Evolutionary conservation across 2,888 invertebrate species (phyloP).

Genomic region (Pseudanteris insignis): DNA sequence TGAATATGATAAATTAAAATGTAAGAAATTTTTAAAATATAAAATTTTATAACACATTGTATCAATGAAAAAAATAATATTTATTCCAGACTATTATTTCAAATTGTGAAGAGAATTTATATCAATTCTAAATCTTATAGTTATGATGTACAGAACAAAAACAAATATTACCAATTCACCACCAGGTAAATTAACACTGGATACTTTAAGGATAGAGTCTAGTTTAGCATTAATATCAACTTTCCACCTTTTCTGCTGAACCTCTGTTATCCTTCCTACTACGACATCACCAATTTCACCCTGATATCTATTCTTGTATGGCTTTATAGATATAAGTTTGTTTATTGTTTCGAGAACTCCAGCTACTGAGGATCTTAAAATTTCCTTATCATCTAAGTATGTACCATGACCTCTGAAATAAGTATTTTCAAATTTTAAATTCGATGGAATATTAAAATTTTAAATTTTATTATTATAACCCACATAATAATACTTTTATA

Average conservation of each 20-base stretch:
- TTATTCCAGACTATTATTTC: neutral
- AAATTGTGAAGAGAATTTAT: neutral
- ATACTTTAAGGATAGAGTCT: constrained; percentile 86
- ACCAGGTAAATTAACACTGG: constrained; percentile 97
- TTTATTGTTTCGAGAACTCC: constrained; percentile 95
- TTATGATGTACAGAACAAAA: constrained; percentile 1
- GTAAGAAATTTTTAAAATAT: neutral
- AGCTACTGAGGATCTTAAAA: constrained; percentile 90
- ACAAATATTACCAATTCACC: constrained; percentile 81
- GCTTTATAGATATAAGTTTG: constrained; percentile 90
- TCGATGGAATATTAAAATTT: neutral
- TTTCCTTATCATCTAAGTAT: constrained; percentile 82
- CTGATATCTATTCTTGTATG: constrained; percentile 89
- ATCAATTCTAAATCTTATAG: no score
- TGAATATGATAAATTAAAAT: no score
- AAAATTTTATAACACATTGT: no score
- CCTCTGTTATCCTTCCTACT: constrained; percentile 92
- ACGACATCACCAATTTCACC: constrained; percentile 98
- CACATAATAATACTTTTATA: no score
- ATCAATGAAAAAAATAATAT: no score
- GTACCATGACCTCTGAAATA: constrained; percentile 93
- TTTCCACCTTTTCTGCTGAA: constrained; percentile 94
- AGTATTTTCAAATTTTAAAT: constrained; percentile 1
- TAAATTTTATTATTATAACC: no score
- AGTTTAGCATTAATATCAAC: constrained; percentile 91